phyloP scores from a whole-genome alignment of 1,140 invertebrate genomes.

The Euura saliciscinereae region DNA sequence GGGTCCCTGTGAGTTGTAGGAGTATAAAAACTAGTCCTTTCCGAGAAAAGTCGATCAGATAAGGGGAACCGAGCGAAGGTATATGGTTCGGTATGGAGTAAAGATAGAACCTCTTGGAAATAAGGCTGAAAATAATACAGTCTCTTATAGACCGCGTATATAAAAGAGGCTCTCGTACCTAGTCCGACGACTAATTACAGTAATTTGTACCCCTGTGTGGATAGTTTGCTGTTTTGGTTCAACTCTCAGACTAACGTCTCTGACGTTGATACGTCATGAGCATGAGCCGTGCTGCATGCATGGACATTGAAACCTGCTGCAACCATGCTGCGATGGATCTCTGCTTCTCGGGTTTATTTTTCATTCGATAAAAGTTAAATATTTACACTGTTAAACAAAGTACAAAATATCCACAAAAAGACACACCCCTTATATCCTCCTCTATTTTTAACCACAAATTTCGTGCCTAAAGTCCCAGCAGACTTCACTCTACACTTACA shows the following conservation, averaged over 20 bases:
- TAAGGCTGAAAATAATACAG: background rate
- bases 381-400: background rate
- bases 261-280: no score
- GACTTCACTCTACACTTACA: no score
- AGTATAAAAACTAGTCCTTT: background rate
- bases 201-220: background rate
- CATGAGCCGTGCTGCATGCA: no score
- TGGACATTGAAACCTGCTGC: no score
- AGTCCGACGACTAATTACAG: conserved; percentile 1
- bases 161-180: background rate
- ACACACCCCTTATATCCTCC: no score
- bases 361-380: background rate
- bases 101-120: background rate
- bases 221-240: background rate
- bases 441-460: no score
- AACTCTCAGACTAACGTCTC: no score
- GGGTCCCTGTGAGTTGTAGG: background rate
- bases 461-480: no score
- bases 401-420: background rate
- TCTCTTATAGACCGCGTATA: background rate
- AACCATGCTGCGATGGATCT: background rate
- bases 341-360: background rate
- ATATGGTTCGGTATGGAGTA: background rate
- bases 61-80: background rate
- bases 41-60: background rate